phyloP scores from a whole-genome alignment of 2,113 vertebrate genomes.

The Nansenia antarctica region DNA sequence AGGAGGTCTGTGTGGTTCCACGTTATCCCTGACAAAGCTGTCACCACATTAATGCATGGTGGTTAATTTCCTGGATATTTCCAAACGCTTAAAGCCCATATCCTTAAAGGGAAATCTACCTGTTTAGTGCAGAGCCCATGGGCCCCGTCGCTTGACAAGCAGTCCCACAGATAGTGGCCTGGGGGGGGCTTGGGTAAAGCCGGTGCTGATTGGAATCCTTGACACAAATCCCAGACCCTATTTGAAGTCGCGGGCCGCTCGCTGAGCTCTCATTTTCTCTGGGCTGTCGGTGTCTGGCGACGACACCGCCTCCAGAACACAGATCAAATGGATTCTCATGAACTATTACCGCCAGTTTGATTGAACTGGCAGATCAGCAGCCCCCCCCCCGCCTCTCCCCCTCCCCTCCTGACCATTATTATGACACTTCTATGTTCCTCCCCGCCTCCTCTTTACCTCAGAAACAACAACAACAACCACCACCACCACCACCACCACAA shows the following conservation, averaged over 20 bases:
- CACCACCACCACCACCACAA: too few relatives aligned
- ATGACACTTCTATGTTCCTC: neutral
- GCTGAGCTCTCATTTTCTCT: constrained; percentile 9
- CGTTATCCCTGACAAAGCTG: too few relatives aligned
- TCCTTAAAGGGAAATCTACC: neutral
- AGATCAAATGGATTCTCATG: constrained; percentile 34
- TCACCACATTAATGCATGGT: too few relatives aligned
- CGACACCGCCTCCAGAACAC: constrained; percentile 38
- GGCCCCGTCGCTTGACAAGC: neutral
- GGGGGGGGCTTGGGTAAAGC: neutral
- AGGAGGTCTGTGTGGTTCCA: too few relatives aligned
- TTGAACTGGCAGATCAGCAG: constrained; percentile 33
- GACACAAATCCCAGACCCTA: constrained; percentile 48
- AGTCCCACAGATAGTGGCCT: neutral
- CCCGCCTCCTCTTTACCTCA: neutral
- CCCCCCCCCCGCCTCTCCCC: too few relatives aligned
- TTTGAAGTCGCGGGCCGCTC: constrained; percentile 52
- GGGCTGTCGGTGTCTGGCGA: constrained; percentile 45
- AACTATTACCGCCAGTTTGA: constrained; percentile 33
- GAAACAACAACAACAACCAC: neutral
- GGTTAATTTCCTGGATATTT: neutral
- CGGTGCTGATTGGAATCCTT: constrained; percentile 47
- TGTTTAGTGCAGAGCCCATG: neutral
- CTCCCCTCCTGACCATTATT: neutral
- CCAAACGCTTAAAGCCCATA: neutral